Evolutionary conservation across 2,888 invertebrate species (phyloP).

Genomic region (Stenchaetothrips biformis): DNA sequence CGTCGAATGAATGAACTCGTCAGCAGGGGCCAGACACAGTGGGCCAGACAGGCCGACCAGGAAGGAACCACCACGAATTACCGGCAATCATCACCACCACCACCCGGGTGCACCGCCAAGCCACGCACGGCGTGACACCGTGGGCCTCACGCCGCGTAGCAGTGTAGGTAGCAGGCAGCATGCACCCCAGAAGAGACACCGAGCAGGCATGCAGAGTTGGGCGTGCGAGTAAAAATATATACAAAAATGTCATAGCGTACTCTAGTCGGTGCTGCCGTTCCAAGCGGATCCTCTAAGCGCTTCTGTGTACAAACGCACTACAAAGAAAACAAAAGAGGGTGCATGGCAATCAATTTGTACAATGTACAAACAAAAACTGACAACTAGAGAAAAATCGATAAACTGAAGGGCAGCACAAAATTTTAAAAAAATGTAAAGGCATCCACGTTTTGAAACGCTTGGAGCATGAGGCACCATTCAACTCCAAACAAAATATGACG

Average conservation of each 20-base stretch:
- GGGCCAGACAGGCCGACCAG: no score
- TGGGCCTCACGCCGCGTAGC: no score
- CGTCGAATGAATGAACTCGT: no score
- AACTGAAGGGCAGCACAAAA: constrained; percentile 32
- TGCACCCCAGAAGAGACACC: neutral
- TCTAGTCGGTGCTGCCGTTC: constrained; percentile 22
- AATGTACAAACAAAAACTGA: constrained; percentile 32
- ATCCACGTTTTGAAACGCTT: constrained; percentile 2
- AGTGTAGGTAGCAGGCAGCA: neutral
- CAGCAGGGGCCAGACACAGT: no score
- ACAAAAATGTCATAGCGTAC: constrained; percentile 21
- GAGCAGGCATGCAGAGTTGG: neutral
- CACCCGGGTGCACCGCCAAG: no score
- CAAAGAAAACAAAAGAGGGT: constrained; percentile 35
- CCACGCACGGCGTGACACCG: no score
- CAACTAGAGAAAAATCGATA: constrained; percentile 36
- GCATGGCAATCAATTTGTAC: constrained; percentile 37
- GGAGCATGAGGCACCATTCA: neutral
- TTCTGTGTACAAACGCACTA: constrained; percentile 29
- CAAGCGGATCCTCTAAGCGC: constrained; percentile 24
- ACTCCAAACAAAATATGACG: neutral
- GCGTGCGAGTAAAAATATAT: constrained; percentile 3
- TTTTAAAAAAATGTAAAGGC: neutral
- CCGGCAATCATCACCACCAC: no score
- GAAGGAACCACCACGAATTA: no score